A percentile compares a stretch with the other conserved stretches of the same genome.
Conservation (phyloP, 2,113 vertebrate species). For the Heterotilapia buettikoferi region DNA sequence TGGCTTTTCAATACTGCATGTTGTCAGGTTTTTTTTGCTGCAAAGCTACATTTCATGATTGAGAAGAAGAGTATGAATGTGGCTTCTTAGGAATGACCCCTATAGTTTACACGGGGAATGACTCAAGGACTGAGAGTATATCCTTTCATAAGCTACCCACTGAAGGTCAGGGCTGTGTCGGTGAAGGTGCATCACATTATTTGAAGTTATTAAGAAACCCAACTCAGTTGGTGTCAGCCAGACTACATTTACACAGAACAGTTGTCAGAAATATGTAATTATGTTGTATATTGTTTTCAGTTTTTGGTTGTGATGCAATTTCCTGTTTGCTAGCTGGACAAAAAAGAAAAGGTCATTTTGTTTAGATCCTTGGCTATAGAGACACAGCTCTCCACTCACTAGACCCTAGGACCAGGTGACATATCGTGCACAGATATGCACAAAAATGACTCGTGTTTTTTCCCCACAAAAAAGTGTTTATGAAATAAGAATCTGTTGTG, state of each 20-base stretch:
- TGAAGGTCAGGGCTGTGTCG: accelerated
- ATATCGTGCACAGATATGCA: background rate
- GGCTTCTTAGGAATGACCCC: background rate
- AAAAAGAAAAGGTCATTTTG: background rate
- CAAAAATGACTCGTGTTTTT: background rate
- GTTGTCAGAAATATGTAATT: background rate
- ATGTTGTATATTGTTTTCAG: background rate
- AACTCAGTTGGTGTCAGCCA: background rate
- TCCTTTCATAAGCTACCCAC: background rate
- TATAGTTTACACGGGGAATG: background rate
- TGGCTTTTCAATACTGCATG: background rate
- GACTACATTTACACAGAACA: background rate
- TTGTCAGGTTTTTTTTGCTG: background rate
- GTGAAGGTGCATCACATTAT: background rate
- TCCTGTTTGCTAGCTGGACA: background rate
- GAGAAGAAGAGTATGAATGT: background rate
- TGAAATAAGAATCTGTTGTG: background rate
- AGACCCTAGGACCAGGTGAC: background rate
- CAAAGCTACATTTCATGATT: background rate
- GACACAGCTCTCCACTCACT: background rate
- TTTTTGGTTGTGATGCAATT: background rate
- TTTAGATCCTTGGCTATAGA: background rate
- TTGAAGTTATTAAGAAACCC: background rate
- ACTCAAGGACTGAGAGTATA: background rate
- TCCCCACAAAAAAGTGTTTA: background rate